Percentiles rank a stretch among this genome's conserved stretches.
Conservation (phyloP, 2,797 vertebrate species). For the Xerus rutilus region DNA sequence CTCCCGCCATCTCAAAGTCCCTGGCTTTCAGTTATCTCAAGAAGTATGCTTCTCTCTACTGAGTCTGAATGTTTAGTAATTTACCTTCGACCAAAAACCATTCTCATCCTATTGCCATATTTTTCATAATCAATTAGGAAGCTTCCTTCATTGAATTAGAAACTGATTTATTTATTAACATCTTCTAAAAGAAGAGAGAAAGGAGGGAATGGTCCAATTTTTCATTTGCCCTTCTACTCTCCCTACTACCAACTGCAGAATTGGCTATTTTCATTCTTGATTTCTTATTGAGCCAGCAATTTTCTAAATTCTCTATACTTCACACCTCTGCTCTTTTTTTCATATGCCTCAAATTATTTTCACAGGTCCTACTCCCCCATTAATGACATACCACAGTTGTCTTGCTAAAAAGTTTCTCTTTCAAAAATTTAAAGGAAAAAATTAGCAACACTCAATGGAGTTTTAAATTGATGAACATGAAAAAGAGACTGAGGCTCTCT, state of each 20-base stretch:
- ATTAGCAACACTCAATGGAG: not conserved
- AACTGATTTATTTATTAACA: not conserved
- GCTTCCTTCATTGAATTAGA: not conserved
- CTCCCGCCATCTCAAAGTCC: not conserved
- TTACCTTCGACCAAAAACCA: not conserved
- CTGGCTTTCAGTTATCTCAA: not conserved
- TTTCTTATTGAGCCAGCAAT: not conserved
- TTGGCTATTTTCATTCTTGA: not conserved
- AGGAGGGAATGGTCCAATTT: not conserved
- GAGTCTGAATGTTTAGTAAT: not conserved
- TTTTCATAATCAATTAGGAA: not conserved
- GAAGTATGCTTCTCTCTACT: not conserved
- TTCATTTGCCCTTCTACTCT: not conserved
- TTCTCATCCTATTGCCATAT: not conserved
- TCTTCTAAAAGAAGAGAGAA: conserved; percentile 9
- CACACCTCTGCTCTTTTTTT: not conserved
- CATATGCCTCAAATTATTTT: not conserved
- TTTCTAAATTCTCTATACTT: not conserved
- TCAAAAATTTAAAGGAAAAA: conserved; percentile 37
- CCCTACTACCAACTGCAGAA: not conserved
- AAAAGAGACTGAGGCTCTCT: conserved; percentile 21
- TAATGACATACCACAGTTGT: not conserved
- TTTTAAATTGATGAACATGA: conserved; percentile 15
- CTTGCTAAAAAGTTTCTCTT: conserved; percentile 48
- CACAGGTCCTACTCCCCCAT: not conserved